Evolutionary conservation across 2,797 vertebrate genomes (phyloP), one percentile per base, ranked within the genome.

Genomic region (Arrhamphus sclerolepis): DNA sequence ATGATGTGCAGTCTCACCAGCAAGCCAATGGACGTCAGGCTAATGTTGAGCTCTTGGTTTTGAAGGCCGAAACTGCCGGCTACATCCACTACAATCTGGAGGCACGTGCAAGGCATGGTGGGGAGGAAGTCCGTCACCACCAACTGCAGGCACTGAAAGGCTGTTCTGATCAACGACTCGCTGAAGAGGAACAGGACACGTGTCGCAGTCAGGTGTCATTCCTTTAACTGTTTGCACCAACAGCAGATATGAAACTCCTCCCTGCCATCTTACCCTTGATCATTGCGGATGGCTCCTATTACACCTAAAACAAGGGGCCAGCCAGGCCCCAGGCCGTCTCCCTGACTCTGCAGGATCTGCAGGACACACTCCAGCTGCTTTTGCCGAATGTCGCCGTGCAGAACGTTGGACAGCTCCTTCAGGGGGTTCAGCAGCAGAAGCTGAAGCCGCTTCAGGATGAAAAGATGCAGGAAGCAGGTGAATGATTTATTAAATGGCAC

Each of bases 111-210:
- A 81, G 98, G 98, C 97, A 99, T 98, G 46, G 97, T 97, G 85
- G 98, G 97, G 52, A 99, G 93, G 90, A 99, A 99, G 90, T 99
- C 98, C 3, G 98, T 99, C 89, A 99, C 98, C 87, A 99, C 98
- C 92, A 99, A 92, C 88, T 99, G 97, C 90, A 99, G 96, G 95
- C 98, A 99, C 91, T 99, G 98, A 93, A 99, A 99, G 74, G 98
- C 95, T 85, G 97, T 98, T 91, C 98, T 90, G 87, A 99, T 99
- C 89, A 99, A 90, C 31, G 97, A 96, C 87, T 99, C 98, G 46
- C 98, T 96, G 78, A 11, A 49, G 49, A 44, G 51, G 34, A 72
- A 60, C 17, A 10, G 46, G 17, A 47, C 7, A 57, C 20, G 54
- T 0, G 14, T 20, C 6, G 4, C 2, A 7, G 29, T 31, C 26